Evolutionary conservation across 92 coral and sea anemone species (phyloP), one percentile per base, ranked within the genome.

Genomic region (Desmophyllum pertusum): DNA sequence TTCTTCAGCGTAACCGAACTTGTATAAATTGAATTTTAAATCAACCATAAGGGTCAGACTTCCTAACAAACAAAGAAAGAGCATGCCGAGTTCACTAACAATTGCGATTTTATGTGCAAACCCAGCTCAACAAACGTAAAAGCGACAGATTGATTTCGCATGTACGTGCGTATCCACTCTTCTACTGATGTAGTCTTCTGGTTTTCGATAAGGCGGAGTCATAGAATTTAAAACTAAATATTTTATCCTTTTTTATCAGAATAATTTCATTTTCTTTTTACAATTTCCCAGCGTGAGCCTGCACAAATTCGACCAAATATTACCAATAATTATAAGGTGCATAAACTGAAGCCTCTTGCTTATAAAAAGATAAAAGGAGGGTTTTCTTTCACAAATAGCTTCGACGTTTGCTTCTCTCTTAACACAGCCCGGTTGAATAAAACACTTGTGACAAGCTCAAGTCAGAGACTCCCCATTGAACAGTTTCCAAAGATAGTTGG

Each of bases 221-320:
- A 73, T 71, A 31, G 55, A 82, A 76, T 75, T 67, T 76, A 53
- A 67, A 83, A 68, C 81, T 75, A 76, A 81, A 87, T 30, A 87
- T 87, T 75, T 69, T 67, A 69, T 66, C 75, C 61, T 67, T 80
- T 55, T 92, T 88, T 78, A 81, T 76, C 85, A 81, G 77, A 88
- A 88, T 87, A 59, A 67, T 77, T 86, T 81, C 86, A 70, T 84
- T 88, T 88, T 91, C 79, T 86, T 75, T 52, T 81, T 77, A 48
- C 79, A 59, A 64, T 62, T 69, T 86, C 87, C 37, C 90, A 81
- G 90, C 90, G 59, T 64, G 87, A 50, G 75, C 39, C 79, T 81
- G 76, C 83, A 81, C 67, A 73, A 87, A 80, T 76, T 80, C 87
- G 76, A 83, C 86, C 86, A 86, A 79, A 79, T 50, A 55, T 86